phyloP scores from a whole-genome alignment of 2,888 invertebrate species.

The Malachius bipustulatus region DNA sequence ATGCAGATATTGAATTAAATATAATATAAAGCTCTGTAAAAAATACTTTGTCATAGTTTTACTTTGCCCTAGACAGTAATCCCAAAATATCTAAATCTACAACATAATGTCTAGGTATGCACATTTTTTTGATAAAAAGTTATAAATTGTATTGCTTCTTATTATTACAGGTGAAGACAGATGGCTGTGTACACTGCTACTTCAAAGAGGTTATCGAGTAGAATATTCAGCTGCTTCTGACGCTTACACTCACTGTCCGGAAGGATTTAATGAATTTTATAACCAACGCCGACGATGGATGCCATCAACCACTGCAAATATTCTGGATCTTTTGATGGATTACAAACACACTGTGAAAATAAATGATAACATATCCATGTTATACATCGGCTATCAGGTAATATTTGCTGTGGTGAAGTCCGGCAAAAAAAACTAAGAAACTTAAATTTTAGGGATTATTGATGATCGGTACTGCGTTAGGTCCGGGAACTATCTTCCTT shows the following conservation, averaged over 20 bases:
- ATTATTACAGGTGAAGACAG: slow-evolving; percentile 93
- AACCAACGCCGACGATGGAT: slow-evolving; percentile 93
- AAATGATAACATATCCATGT: slow-evolving; percentile 80
- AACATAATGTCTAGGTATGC: too few species aligned
- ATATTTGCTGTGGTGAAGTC: too few species aligned
- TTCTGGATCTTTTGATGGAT: slow-evolving; percentile 73
- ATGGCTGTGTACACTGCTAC: slow-evolving; percentile 84
- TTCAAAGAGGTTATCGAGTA: slow-evolving; percentile 83
- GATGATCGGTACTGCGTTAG: slow-evolving; percentile 64
- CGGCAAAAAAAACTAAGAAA: background rate
- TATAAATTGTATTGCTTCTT: too few species aligned
- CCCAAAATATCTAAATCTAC: too few species aligned
- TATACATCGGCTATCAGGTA: slow-evolving; percentile 64
- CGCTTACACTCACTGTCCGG: slow-evolving; percentile 89
- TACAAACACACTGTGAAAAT: slow-evolving; percentile 65
- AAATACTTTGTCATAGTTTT: too few species aligned
- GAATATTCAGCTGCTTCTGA: slow-evolving; percentile 95
- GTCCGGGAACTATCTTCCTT: slow-evolving; percentile 71
- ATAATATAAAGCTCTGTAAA: too few species aligned
- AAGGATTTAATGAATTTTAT: slow-evolving; percentile 85
- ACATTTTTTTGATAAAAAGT: too few species aligned
- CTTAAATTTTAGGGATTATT: slow-evolving; percentile 46
- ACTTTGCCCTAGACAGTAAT: too few species aligned
- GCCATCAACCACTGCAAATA: slow-evolving; percentile 92
- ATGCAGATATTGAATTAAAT: too few species aligned